Conservation (phyloP, 2,113 vertebrate species). For the Regulus satrapa region DNA sequence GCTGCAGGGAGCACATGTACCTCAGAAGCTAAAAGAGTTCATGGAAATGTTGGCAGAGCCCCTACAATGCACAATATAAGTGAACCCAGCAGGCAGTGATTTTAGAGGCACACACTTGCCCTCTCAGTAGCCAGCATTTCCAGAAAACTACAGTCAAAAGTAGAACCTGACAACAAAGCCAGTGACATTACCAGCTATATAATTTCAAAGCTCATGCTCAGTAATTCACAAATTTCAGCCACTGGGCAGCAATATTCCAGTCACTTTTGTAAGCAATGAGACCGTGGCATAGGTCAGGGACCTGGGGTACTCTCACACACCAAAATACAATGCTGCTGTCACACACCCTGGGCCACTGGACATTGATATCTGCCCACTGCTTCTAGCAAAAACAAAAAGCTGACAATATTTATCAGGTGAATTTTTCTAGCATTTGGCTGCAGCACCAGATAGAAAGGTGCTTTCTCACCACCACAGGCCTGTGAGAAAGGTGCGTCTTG, state of each 20-base stretch:
- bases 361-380: neutral
- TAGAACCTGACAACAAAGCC: neutral
- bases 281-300: rapidly evolving
- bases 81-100: neutral
- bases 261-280: neutral
- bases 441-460: neutral
- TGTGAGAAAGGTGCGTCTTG: neutral
- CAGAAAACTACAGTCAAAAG: neutral
- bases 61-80: neutral
- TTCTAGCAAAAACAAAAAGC: neutral
- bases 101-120: neutral
- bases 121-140: neutral
- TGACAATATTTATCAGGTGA: neutral
- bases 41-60: neutral
- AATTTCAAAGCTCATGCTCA: neutral
- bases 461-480: no score
- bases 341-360: neutral
- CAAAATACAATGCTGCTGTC: neutral
- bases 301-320: neutral
- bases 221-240: neutral
- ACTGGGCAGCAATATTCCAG: neutral
- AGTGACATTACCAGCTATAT: neutral
- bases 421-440: neutral
- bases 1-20: neutral
- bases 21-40: neutral